These are phyloP conservation scores for Melanostoma mellinum DNA, from an alignment of 2,888 invertebrate genomes.

Conservation along the genomic window DNA sequence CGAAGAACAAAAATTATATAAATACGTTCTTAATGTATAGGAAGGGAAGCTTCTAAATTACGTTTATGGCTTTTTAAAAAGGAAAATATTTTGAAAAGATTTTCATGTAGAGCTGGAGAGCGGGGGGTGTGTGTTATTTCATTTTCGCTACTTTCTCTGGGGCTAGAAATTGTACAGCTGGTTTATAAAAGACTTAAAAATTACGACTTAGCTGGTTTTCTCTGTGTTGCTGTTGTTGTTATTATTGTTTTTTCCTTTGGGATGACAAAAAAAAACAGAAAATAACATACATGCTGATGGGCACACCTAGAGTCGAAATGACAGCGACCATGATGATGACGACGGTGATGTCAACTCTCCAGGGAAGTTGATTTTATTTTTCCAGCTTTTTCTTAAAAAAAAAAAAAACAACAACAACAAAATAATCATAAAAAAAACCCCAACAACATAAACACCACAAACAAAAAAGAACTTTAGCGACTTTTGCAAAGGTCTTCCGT, in stretches of 20 bases:
- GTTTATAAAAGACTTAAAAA: slow-evolving; percentile 36
- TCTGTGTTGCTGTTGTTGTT: not conserved
- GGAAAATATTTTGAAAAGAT: slow-evolving; percentile 50
- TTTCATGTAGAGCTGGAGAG: slow-evolving; percentile 27
- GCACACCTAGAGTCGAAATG: slow-evolving; percentile 32
- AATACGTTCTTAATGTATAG: not conserved
- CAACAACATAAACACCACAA: not conserved
- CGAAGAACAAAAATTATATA: not conserved
- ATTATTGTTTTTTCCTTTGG: slow-evolving; percentile 20
- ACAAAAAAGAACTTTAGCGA: slow-evolving; percentile 12
- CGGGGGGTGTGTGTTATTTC: slow-evolving; percentile 3
- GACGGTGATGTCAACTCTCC: slow-evolving; percentile 50
- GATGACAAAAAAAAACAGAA: slow-evolving; percentile 29
- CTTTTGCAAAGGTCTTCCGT: slow-evolving; percentile 20
- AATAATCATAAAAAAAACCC: slow-evolving; percentile 18
- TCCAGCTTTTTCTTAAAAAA: slow-evolving; percentile 10
- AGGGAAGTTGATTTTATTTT: slow-evolving; percentile 36
- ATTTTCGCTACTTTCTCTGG: slow-evolving; percentile 33
- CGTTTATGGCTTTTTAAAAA: slow-evolving; percentile 51
- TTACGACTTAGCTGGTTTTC: slow-evolving; percentile 44
- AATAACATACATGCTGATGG: slow-evolving; percentile 36
- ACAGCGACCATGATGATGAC: slow-evolving; percentile 45
- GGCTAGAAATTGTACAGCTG: slow-evolving; percentile 35
- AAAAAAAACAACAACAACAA: slow-evolving; percentile 20
- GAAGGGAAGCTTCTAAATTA: slow-evolving; percentile 28